These are phyloP conservation scores for Napeogenes sylphis DNA, from an alignment of 2,888 invertebrate genomes.

Conservation along the genomic window DNA sequence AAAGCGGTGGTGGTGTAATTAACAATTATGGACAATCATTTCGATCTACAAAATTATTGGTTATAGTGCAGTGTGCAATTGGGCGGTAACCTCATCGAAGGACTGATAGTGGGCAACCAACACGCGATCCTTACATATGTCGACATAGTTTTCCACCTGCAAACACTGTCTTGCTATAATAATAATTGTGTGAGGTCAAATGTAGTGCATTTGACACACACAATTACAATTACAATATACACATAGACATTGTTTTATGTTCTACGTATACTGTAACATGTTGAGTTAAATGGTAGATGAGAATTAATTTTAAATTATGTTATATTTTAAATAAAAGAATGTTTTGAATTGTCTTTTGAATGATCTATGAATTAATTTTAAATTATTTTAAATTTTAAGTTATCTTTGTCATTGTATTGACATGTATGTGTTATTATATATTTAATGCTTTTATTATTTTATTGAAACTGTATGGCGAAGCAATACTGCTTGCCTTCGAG, in stretches of 20 bases:
- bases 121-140: slow-evolving; percentile 14
- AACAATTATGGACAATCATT: slow-evolving; percentile 20
- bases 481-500: too few species aligned
- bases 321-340: too few species aligned
- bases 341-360: too few species aligned
- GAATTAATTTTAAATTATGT: too few species aligned
- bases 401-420: too few species aligned
- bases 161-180: slow-evolving; percentile 13
- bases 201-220: slow-evolving; percentile 3
- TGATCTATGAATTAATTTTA: too few species aligned
- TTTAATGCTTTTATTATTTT: too few species aligned
- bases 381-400: too few species aligned
- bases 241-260: background rate
- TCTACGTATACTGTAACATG: background rate
- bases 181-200: background rate
- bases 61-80: slow-evolving; percentile 13
- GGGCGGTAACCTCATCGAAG: slow-evolving; percentile 12
- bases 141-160: slow-evolving; percentile 15
- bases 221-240: background rate
- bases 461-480: too few species aligned
- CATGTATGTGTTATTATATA: too few species aligned
- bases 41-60: slow-evolving; percentile 20
- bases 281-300: background rate
- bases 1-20: slow-evolving; percentile 9
- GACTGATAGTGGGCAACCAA: slow-evolving; percentile 3